These are phyloP conservation scores for Octodon degus DNA, from an alignment of 2,113 vertebrate species.

Conservation along the genomic window DNA sequence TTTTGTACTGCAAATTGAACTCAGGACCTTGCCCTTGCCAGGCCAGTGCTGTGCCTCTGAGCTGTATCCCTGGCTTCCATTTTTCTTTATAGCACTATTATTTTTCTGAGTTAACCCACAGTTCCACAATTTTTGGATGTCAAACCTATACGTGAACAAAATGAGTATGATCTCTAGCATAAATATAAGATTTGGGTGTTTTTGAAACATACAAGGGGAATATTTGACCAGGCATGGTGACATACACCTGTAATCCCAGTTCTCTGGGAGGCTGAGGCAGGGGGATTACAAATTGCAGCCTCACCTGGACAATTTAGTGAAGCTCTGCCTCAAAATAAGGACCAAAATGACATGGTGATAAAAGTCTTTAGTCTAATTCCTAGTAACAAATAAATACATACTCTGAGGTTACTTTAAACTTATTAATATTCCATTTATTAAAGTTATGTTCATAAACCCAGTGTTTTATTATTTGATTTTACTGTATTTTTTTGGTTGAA, in stretches of 20 bases:
- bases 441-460: not conserved
- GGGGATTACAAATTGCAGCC: not conserved
- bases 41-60: no score
- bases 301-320: not conserved
- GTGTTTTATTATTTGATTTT: not conserved
- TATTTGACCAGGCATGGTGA: not conserved
- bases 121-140: not conserved
- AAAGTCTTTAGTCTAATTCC: not conserved
- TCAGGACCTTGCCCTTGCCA: no score
- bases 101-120: not conserved
- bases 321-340: not conserved
- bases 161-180: not conserved
- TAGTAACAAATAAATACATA: not conserved
- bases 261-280: not conserved
- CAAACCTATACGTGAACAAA: not conserved
- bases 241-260: not conserved
- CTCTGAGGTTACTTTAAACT: constrained; percentile 3
- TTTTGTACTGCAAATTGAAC: no score
- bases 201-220: not conserved
- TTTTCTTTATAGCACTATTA: not conserved
- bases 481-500: no score
- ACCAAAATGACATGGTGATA: not conserved
- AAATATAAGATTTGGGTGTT: constrained; percentile 2
- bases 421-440: constrained; percentile 23
- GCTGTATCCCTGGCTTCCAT: not conserved